Conservation (phyloP, 2,113 vertebrate species). For the Synchiropus splendidus region DNA sequence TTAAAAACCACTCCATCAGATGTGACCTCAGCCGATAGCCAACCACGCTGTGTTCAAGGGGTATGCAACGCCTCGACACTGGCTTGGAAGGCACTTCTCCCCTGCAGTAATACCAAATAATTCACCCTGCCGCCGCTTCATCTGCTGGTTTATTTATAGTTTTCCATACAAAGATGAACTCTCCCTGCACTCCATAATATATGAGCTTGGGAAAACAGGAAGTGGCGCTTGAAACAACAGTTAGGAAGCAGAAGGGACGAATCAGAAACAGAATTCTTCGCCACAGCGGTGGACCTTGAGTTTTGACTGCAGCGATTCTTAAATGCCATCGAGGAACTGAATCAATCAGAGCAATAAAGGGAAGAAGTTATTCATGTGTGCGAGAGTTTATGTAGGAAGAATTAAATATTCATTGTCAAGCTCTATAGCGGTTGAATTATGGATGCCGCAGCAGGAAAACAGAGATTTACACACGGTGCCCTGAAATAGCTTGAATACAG, state of each 20-base stretch:
- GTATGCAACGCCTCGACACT: no score
- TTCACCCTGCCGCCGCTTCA: conserved; percentile 44
- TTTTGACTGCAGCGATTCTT: no score
- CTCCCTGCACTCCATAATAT: conserved; percentile 26
- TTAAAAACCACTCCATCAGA: no score
- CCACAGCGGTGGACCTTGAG: no score
- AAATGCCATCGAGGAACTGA: no score
- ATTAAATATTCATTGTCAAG: conserved; percentile 51
- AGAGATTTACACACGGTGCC: conserved; percentile 12
- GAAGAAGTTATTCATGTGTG: conserved; percentile 23
- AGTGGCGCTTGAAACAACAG: conserved; percentile 41
- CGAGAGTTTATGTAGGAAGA: conserved; percentile 15
- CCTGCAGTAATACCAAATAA: conserved; percentile 42
- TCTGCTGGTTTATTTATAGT: conserved; percentile 56
- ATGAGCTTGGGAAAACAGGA: conserved; percentile 39
- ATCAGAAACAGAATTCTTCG: no score
- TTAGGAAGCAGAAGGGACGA: conserved; percentile 18
- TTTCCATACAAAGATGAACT: conserved; percentile 27
- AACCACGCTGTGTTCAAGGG: no score
- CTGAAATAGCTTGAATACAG: background rate
- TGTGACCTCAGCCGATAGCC: no score
- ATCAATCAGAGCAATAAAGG: background rate
- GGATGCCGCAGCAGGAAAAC: conserved; percentile 27
- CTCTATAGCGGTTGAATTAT: conserved; percentile 42
- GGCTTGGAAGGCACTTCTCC: conserved; percentile 23